Conservation (phyloP, 1,140 invertebrate genomes). For the Megalonaias nervosa region DNA sequence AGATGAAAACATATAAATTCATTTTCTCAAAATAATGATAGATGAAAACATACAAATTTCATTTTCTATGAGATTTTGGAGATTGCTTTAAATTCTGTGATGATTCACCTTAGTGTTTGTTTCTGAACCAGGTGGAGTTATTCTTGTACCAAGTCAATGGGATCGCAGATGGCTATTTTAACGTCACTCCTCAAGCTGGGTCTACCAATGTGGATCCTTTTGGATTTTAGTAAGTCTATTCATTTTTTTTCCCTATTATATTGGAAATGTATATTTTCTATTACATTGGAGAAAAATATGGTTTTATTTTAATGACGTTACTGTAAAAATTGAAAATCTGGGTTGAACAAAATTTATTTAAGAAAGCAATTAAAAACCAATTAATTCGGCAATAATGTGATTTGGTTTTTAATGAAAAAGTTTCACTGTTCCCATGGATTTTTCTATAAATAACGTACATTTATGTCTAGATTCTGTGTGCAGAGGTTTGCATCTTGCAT, state of each 20-base stretch:
- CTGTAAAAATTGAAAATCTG: not conserved
- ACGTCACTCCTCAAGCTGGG: constrained; percentile 63
- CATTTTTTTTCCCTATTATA: constrained; percentile 27
- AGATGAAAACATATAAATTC: no score
- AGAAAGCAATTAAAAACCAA: not conserved
- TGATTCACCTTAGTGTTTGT: not conserved
- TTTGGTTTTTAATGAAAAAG: not conserved
- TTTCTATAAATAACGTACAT: not conserved
- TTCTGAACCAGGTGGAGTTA: constrained; percentile 69
- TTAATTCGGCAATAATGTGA: not conserved
- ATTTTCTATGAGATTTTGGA: no score
- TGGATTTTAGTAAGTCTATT: constrained; percentile 62
- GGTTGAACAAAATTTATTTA: not conserved
- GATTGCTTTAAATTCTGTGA: no score
- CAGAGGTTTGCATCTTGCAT: no score
- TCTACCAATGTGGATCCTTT: constrained; percentile 58
- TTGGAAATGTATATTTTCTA: not conserved
- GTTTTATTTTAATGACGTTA: not conserved
- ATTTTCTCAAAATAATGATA: no score
- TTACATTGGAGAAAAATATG: not conserved
- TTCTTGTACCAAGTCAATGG: constrained; percentile 73
- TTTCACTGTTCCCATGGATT: not conserved
- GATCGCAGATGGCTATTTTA: constrained; percentile 71
- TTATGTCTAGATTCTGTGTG: not conserved
- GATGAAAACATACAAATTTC: no score